Conservation (phyloP, 2,888 invertebrate species). For the Camponotus fellah region DNA sequence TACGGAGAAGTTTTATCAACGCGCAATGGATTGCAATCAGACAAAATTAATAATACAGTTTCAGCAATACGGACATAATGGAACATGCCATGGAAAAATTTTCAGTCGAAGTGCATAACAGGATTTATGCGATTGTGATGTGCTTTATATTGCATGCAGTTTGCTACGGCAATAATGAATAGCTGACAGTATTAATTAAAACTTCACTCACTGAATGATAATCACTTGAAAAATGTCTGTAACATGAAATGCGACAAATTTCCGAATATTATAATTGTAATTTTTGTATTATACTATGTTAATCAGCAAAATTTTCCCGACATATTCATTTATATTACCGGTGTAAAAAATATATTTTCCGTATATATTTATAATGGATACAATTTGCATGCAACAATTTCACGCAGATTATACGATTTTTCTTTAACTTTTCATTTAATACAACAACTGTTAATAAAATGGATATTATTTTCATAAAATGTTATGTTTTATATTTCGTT, state of each 20-base stretch:
- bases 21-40: background rate
- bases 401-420: slow-evolving; percentile 5
- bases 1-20: background rate
- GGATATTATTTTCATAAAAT: slow-evolving; percentile 14
- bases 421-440: slow-evolving; percentile 17
- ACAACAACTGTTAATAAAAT: slow-evolving; percentile 18
- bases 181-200: slow-evolving; percentile 47
- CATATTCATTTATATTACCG: slow-evolving; percentile 17
- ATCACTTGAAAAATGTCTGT: slow-evolving; percentile 41
- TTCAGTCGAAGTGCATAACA: slow-evolving; percentile 13
- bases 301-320: slow-evolving; percentile 15
- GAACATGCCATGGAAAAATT: slow-evolving; percentile 25
- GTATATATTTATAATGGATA: slow-evolving; percentile 13
- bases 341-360: slow-evolving; percentile 7
- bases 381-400: slow-evolving; percentile 12
- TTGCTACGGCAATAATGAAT: slow-evolving; percentile 40
- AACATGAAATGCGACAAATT: slow-evolving; percentile 18
- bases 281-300: slow-evolving; percentile 23
- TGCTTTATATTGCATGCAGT: slow-evolving; percentile 43
- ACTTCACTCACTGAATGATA: slow-evolving; percentile 24
- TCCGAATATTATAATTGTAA: slow-evolving; percentile 34
- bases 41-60: slow-evolving; percentile 59
- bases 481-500: background rate
- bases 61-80: slow-evolving; percentile 20
- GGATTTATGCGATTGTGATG: slow-evolving; percentile 30